Evolutionary conservation across 2,113 vertebrate species (phyloP).

Genomic region (Oenanthe melanoleuca): DNA sequence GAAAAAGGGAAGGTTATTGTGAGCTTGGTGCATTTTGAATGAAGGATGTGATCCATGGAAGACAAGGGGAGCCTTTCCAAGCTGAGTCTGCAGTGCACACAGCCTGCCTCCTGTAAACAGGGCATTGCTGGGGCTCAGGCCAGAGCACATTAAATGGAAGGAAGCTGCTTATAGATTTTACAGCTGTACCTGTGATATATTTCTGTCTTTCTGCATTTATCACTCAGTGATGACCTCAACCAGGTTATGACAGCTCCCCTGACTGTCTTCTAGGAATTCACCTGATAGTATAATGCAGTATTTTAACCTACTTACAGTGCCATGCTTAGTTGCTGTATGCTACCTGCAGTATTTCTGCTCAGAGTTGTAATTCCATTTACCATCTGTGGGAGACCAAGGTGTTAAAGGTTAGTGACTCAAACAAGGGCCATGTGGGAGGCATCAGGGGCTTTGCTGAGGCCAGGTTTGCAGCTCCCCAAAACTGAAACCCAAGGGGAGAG

Average conservation of each 20-base stretch:
- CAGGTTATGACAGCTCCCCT: not conserved
- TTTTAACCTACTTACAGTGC: not conserved
- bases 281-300: not conserved
- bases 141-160: not conserved
- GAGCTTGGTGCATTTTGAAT: not conserved
- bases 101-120: not conserved
- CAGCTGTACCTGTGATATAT: not conserved
- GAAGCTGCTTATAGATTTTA: not conserved
- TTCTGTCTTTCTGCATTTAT: not conserved
- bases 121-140: not conserved
- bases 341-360: not conserved
- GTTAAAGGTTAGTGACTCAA: not conserved
- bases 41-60: not conserved
- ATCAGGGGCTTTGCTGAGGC: not conserved
- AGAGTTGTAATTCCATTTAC: not conserved
- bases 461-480: not conserved
- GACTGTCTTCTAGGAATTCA: not conserved
- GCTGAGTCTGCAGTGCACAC: not conserved
- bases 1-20: not conserved
- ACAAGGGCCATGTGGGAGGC: not conserved
- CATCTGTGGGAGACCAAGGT: not conserved
- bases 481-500: accelerated
- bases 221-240: not conserved
- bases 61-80: not conserved
- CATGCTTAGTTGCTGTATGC: not conserved